A percentile compares a stretch with the other conserved stretches of the same genome.
These are phyloP conservation scores for Copidosoma aretas DNA, from an alignment of 2,888 invertebrate species.

Conservation along the genomic window DNA sequence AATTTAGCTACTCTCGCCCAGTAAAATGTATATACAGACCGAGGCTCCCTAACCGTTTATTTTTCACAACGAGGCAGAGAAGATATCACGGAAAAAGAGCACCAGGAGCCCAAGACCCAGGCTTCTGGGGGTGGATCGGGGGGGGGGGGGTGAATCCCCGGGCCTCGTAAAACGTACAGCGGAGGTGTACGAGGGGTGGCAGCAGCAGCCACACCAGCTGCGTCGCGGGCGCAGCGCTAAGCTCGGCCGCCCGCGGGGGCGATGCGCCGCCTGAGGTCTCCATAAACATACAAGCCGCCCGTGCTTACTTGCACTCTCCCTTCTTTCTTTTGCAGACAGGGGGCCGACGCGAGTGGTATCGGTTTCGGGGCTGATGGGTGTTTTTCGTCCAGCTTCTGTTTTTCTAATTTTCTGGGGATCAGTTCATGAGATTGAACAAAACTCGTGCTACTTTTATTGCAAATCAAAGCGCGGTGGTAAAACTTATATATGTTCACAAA, in stretches of 20 bases:
- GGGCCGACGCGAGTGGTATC: too few species aligned
- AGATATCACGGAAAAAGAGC: slow-evolving; percentile 40
- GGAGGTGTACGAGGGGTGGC: slow-evolving; percentile 30
- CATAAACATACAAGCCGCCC: slow-evolving; percentile 52
- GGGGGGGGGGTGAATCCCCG: slow-evolving; percentile 24
- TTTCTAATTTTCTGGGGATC: too few species aligned
- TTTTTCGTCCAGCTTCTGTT: too few species aligned
- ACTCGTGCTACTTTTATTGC: too few species aligned
- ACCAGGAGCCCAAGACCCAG: too few species aligned
- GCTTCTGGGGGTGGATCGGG: too few species aligned
- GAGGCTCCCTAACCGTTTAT: slow-evolving; percentile 9
- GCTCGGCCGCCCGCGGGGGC: slow-evolving; percentile 50
- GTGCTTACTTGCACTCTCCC: not conserved
- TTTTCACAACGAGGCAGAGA: slow-evolving; percentile 41
- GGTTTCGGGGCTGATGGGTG: too few species aligned
- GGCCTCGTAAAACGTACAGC: slow-evolving; percentile 54
- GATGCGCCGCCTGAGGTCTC: slow-evolving; percentile 59
- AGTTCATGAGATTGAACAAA: too few species aligned
- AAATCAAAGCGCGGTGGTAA: too few species aligned
- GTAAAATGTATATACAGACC: not conserved
- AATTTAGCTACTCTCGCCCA: too few species aligned
- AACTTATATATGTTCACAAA: too few species aligned
- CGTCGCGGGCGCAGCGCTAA: slow-evolving; percentile 47
- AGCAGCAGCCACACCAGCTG: slow-evolving; percentile 42
- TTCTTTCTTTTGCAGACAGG: too few species aligned